phyloP scores from a whole-genome alignment of 2,888 invertebrate species.

The Suillia variegata region DNA sequence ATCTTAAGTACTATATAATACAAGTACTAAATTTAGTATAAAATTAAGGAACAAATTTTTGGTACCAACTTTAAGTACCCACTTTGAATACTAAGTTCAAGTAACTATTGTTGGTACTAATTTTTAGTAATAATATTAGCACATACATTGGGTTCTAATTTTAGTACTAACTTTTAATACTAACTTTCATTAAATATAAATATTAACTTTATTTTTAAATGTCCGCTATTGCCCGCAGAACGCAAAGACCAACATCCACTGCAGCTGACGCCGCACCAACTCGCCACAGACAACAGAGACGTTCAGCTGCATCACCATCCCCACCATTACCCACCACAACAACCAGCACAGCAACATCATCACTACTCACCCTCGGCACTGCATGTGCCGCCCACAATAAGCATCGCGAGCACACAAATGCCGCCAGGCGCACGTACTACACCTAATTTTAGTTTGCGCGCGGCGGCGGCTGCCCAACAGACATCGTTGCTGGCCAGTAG shows the following conservation, averaged over 20 bases:
- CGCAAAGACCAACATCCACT: constrained; percentile 53
- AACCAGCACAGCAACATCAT: constrained; percentile 17
- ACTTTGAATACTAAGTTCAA: no score
- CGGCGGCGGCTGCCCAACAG: constrained; percentile 44
- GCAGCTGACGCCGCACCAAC: constrained; percentile 47
- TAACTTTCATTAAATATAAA: no score
- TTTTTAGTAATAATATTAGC: no score
- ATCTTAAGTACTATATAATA: no score
- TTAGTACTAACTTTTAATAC: no score
- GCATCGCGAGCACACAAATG: constrained; percentile 48
- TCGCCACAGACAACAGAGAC: constrained; percentile 42
- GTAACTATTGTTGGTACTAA: no score
- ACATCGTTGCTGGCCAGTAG: constrained; percentile 9
- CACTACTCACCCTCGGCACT: constrained; percentile 34
- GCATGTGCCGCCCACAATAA: constrained; percentile 51
- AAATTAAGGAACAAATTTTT: no score
- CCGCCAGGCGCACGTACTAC: constrained; percentile 38
- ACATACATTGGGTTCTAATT: no score
- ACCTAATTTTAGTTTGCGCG: constrained; percentile 37
- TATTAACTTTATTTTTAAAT: no score
- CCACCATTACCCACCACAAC: constrained; percentile 27
- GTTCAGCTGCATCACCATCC: constrained; percentile 28
- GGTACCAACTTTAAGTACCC: no score
- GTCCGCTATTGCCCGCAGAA: constrained; percentile 41
- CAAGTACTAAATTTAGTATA: no score